These are phyloP conservation scores for Anomalospiza imberbis DNA, from an alignment of 2,797 vertebrate genomes.

Conservation along the genomic window DNA sequence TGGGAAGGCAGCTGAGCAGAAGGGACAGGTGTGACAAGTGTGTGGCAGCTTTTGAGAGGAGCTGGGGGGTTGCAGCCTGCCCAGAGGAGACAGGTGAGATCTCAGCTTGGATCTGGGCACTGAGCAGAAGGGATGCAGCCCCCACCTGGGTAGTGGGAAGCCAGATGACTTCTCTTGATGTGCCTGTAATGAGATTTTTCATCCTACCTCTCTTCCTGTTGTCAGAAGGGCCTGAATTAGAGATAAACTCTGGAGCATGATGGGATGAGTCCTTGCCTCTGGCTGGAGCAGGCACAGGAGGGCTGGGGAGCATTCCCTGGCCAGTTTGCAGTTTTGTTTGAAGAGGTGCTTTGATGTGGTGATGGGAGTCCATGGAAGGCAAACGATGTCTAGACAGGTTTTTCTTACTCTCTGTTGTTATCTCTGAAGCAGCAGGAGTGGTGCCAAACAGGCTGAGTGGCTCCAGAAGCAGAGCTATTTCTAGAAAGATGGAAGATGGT, in stretches of 20 bases:
- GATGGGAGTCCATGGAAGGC: neutral
- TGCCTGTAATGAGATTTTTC: neutral
- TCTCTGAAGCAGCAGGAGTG: neutral
- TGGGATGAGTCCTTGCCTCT: neutral
- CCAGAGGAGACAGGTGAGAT: neutral
- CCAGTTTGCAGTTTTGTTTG: neutral
- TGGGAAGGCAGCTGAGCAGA: neutral
- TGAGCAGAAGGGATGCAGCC: neutral
- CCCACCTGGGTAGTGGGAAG: neutral
- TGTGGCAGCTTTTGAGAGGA: neutral
- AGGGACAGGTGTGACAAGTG: neutral
- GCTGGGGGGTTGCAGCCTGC: neutral
- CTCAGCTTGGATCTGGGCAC: neutral
- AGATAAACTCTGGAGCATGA: neutral
- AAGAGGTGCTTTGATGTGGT: slow-evolving; percentile 33
- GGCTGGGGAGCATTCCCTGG: neutral
- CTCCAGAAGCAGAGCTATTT: neutral
- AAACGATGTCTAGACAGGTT: neutral
- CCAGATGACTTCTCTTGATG: neutral
- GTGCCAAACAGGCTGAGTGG: slow-evolving; percentile 17
- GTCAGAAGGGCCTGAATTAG: neutral
- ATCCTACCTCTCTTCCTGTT: neutral
- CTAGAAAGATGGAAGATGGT: neutral
- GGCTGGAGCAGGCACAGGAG: neutral
- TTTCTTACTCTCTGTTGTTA: slow-evolving; percentile 31